Base-by-base conservation (phyloP, 35 echinoderm and acorn worm species). In the Apostichopus parvimensis region DNA sequence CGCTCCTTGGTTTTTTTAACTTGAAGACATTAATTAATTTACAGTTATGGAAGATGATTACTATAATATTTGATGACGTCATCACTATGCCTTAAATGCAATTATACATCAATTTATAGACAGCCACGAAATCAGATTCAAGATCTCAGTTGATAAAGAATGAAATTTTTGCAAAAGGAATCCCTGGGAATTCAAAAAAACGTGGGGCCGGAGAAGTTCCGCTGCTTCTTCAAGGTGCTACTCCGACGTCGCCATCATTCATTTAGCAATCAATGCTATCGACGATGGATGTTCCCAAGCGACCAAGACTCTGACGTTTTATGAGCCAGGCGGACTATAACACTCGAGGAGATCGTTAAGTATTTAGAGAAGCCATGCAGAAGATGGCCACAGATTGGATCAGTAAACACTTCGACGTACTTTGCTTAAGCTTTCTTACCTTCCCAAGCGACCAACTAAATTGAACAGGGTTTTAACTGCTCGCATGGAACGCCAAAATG, bases 371-470 rank as follows among this genome's bases (percentile, higher is more conserved):
- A 84, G 53, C 81, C 81, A 84, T 59, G 81, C 55, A 84, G 53
- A 84, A 84, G 57, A 58, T 58, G 54, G 57, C 54, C 81, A n/a
- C 58, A 84, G 55, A 84, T 84, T 84, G 81, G 56, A 84, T 84
- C 81, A 59, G 81, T 84, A 84, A 84, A 84, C 81, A 84, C 53
- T 84, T 23, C 81, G 57, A 10, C 57, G 81, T 23, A 84, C 81
- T 84, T 84, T 84, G 58, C 55, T 17, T 59, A 84, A 84, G 81
- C 81, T 84, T 84, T 84, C 81, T 59, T 59, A 22, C 57, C 81
- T 84, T 84, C 81, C 81, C 81, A n/a, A 84, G 81, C 81, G 81
- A 52, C 81, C 57, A 58, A 59, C 81, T 58, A 84, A 84, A 84
- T 84, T 5, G 52, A 54, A 84, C 81, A 84, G 34, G 34, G 52